phyloP scores from a whole-genome alignment of 2,888 invertebrate species.

The Agriotes lineatus region DNA sequence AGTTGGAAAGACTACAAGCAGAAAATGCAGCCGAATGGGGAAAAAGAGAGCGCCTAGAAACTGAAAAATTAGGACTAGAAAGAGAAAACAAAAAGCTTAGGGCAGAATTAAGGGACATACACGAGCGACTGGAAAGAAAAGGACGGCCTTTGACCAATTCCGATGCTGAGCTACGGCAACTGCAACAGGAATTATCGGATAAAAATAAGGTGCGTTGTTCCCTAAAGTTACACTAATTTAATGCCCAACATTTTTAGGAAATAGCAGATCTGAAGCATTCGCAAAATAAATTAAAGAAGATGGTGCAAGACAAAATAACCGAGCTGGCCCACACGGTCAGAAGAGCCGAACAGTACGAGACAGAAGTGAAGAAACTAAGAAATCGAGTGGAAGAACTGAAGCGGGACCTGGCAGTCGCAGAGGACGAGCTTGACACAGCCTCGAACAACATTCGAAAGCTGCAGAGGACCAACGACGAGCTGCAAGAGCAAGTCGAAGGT shows the following conservation, averaged over 20 bases:
- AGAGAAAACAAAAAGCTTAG: conserved; percentile 89
- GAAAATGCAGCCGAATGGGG: conserved; percentile 97
- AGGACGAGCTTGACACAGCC: conserved; percentile 84
- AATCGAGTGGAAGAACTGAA: conserved; percentile 84
- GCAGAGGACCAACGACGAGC: conserved; percentile 82
- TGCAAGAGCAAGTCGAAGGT: conserved; percentile 81
- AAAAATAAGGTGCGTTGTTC: conserved; percentile 77
- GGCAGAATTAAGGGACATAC: conserved; percentile 76
- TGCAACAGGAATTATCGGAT: conserved; percentile 77
- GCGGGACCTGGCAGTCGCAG: conserved; percentile 79
- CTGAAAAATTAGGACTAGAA: conserved; percentile 88
- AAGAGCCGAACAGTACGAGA: conserved; percentile 85
- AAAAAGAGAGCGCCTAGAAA: conserved; percentile 89
- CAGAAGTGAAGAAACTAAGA: conserved; percentile 79
- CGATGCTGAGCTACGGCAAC: conserved; percentile 74
- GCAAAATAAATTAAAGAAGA: conserved; percentile 80
- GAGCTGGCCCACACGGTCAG: conserved; percentile 82
- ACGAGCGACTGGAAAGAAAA: conserved; percentile 77
- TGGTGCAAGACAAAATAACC: conserved; percentile 78
- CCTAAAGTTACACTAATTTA: conserved; percentile 36
- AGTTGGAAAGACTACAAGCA: conserved; percentile 88
- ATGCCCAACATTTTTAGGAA: conserved; percentile 72
- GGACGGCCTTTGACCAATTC: conserved; percentile 74
- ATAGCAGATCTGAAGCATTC: conserved; percentile 78
- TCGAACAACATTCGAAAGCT: conserved; percentile 78